Evolutionary conservation across 2,113 vertebrate species (phyloP), one percentile per base, ranked within the genome.

Genomic region (Podarcis cretensis): DNA sequence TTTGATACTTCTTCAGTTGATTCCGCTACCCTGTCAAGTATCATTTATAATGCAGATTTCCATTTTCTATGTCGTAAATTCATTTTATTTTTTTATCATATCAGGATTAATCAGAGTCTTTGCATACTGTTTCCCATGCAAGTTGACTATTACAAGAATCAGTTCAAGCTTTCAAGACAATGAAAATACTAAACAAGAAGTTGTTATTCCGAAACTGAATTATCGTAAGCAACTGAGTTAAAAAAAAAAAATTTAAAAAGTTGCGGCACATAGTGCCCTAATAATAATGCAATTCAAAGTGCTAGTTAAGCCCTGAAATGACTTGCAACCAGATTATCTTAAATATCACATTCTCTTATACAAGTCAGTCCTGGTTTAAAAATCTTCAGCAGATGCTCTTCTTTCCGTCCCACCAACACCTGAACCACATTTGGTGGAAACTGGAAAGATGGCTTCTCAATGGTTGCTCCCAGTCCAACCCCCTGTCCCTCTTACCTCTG

Each of bases 1-100:
- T 96, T 98, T 3, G 95, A 97, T 65, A 99, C 99, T 43, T 99
- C 98, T 91, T 99, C 98, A 0, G 98, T 98, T 0, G 98, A 98
- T 89, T 99, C 99, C 13, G 98, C 98, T 84, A 90, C 99, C 94
- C 99, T 99, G 93, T 69, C 87, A 94, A 0, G 13, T 32, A 86
- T 74, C 3, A 66, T 5, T 14, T 1, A 43, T 9, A 43, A 90
- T 1, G 25, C 6, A 77, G 0, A 0, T 35, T 43, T 57, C 4
- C 69, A 6, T 63, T 81, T 63, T 80, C 89, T 21, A 65, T 35
- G 6, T 30, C n/a, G 23, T 68, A 23, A 4, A 35, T 59, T 73
- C 32, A 10, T n/a, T 54, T 43, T 8, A 43, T 43, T 73, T 32
- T 66, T 18, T 18, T 3, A 35, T 21, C 21, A 23, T 68, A 32